Conservation (phyloP, 2,888 invertebrate species). For the Athrips mouffetella region DNA sequence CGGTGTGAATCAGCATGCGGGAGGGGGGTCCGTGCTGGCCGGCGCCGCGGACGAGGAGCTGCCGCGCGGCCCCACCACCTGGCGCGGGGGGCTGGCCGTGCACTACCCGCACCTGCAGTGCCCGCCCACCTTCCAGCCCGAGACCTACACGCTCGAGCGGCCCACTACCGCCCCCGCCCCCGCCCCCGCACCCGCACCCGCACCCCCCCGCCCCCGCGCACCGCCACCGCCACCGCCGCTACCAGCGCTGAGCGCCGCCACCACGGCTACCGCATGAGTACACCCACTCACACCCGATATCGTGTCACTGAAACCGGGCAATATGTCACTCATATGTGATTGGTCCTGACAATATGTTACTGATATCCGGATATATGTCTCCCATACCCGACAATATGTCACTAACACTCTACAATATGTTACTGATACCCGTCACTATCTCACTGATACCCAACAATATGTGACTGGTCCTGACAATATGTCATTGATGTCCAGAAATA, state of each 20-base stretch:
- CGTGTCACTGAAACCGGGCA: too few relatives aligned
- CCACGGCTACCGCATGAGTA: background rate
- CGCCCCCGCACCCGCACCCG: constrained; percentile 24
- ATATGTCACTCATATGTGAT: too few relatives aligned
- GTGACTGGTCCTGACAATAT: too few relatives aligned
- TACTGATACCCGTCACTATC: too few relatives aligned
- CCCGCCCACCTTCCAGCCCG: constrained; percentile 91
- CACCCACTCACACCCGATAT: background rate
- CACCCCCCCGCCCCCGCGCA: constrained; percentile 24
- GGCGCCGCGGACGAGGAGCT: background rate
- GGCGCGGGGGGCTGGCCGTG: constrained; percentile 24
- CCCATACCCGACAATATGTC: too few relatives aligned
- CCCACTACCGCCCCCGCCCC: constrained; percentile 48
- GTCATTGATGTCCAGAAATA: too few relatives aligned
- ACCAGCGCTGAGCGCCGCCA: background rate
- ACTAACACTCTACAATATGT: too few relatives aligned
- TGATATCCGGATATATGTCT: too few relatives aligned
- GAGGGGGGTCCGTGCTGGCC: background rate
- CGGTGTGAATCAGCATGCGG: background rate
- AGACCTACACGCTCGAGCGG: constrained; percentile 88
- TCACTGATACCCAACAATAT: too few relatives aligned
- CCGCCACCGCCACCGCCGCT: background rate
- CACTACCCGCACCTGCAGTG: constrained; percentile 89
- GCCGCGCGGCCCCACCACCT: background rate
- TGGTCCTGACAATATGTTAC: too few relatives aligned